Evolutionary conservation across 2,797 vertebrate species (phyloP).

Genomic region (Ptychadena robeensis): DNA sequence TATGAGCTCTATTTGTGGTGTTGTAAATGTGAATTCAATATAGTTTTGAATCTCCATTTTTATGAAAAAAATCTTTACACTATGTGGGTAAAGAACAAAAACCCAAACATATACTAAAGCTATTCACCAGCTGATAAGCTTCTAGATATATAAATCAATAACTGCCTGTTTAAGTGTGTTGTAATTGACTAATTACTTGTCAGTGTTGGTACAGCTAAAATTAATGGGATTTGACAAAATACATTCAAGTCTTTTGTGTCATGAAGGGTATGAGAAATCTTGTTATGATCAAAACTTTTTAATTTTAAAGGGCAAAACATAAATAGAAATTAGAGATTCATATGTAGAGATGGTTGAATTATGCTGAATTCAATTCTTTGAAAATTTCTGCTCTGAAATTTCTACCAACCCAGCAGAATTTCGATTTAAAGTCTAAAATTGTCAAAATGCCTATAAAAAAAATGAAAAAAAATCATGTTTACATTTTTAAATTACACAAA

Average conservation of each 20-base stretch:
- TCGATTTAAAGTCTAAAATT: too few relatives aligned
- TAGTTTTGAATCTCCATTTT: slow-evolving; percentile 5
- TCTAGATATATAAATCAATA: neutral
- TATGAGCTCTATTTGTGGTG: neutral
- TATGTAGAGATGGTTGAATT: too few relatives aligned
- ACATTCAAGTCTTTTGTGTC: neutral
- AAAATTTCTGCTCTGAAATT: too few relatives aligned
- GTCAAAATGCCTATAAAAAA: too few relatives aligned
- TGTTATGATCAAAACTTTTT: neutral
- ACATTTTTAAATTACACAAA: too few relatives aligned
- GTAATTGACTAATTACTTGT: neutral
- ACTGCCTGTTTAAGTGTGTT: neutral
- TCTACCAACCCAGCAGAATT: too few relatives aligned
- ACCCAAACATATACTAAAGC: neutral
- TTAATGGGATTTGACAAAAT: neutral
- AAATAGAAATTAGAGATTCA: too few relatives aligned
- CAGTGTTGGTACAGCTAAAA: neutral
- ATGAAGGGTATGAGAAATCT: neutral
- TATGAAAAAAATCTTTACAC: neutral
- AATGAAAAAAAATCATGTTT: too few relatives aligned
- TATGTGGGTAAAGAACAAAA: slow-evolving; percentile 4
- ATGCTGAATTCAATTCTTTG: too few relatives aligned
- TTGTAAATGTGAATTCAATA: slow-evolving; percentile 12
- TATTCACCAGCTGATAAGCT: neutral
- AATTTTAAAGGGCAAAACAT: too few relatives aligned